phyloP scores from a whole-genome alignment of 2,113 vertebrate species.

The Mormyrus lacerda region DNA sequence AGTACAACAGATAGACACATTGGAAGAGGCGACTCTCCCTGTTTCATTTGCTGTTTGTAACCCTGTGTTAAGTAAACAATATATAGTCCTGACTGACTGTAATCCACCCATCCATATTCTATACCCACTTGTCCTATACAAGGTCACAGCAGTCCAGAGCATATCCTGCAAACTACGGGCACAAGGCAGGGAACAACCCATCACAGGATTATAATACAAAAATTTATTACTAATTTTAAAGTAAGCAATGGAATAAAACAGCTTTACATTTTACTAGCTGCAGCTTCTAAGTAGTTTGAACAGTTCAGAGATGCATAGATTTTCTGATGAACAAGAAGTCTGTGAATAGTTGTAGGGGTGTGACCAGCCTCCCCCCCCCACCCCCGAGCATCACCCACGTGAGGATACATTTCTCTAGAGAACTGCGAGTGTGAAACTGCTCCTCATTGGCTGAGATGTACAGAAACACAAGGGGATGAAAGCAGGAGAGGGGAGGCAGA shows the following conservation, averaged over 20 bases:
- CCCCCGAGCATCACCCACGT: constrained; percentile 27
- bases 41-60: neutral
- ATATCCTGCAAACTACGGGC: neutral
- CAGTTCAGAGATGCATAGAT: neutral
- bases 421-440: constrained; percentile 24
- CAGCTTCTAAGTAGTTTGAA: neutral
- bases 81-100: neutral
- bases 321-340: neutral
- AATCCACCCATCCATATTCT: neutral
- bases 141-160: neutral
- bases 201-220: neutral
- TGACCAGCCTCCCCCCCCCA: neutral
- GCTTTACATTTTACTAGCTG: neutral
- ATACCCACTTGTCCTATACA: neutral
- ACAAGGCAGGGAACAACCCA: neutral
- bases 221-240: neutral
- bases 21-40: neutral
- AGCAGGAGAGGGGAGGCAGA: neutral
- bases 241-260: neutral
- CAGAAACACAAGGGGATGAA: neutral
- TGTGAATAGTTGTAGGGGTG: neutral
- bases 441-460: constrained; percentile 19
- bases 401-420: constrained; percentile 53
- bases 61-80: neutral
- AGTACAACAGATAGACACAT: neutral